Evolutionary conservation across 2,888 invertebrate species (phyloP), one percentile per base, ranked within the genome.

Genomic region (Ephialtes manifestator): DNA sequence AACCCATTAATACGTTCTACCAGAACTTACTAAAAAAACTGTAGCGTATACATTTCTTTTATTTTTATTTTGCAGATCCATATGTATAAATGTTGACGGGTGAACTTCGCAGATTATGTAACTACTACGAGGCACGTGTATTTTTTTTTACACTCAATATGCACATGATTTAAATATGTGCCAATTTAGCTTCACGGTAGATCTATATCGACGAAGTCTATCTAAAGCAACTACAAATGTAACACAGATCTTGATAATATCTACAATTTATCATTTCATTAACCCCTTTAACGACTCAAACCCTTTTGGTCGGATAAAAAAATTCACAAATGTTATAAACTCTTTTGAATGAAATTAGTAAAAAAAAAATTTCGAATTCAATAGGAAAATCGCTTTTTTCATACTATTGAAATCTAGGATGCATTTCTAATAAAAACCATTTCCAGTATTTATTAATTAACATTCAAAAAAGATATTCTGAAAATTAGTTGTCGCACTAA

Each of bases 1-100:
- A 18, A 55, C 53, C 28, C 58, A 58, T 58, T 58, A 58, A 58
- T 58, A 58, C 24, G 28, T 58, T 58, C 58, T 11, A 58, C 11
- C 58, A 13, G 58, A 65, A 39, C 43, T 39, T 18, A 10, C 13
- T 3, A n/a, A 11, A 65, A n/a, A 65, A 65, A 8, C n/a, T 8
- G 18, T 35, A 31, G 15, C 8, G 15, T 28, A 35, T n/a, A 35
- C 35, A n/a, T 31, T 31, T 35, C 35, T 65, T 39, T 63, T 43
- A 13, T n/a, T 60, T 39, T 39, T 63, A 20, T 65, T n/a, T 35
- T 10, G 31, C 7, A 7, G 35, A 65, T 65, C 18, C 39, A 0
- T 43, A 43, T 65, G 43, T 39, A 43, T 43, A 7, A 20, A 20
- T 20, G 1, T 20, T n/a, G 11, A 58, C 58, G 15, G 15, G 24